Evolutionary conservation across 2,888 invertebrate species (phyloP), one percentile per base, ranked within the genome.

Genomic region (Dolomedes plantarius): DNA sequence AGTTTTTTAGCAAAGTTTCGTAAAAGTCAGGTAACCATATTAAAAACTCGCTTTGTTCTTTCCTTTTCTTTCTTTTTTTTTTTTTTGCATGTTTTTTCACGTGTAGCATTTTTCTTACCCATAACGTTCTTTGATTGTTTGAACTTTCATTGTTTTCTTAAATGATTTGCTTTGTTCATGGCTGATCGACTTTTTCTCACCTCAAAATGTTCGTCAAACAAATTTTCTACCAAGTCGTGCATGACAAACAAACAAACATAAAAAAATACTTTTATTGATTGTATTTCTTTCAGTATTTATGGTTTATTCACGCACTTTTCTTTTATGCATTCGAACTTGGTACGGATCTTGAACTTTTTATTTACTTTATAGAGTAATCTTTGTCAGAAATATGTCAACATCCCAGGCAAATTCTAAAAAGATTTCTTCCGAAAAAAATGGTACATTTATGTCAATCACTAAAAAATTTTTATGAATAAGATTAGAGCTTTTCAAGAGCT

Each of bases 91-190:
- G 56, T 56, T 23, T 23, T 11, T 16, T 23, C 23, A 56, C 23
- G 56, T 23, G 56, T 56, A 23, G n/a, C 19, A 56, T 56, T 23
- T 36, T 36, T 36, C 36, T 5, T 7, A 36, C 36, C 6, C 5
- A 9, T 36, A 9, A 36, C 5, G n/a, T 9, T 9, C 36, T 11
- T 5, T 11, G 56, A 56, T 56, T 56, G 56, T 56, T 56, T 23
- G 11, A 19, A 23, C 19, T 56, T 56, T 23, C 56, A 56, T 56
- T 56, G 56, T 56, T 56, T 56, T 56, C 56, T 23, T 56, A 23
- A 46, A 23, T 56, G 56, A 56, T 56, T 2, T 23, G 5, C 56
- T 56, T 56, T 56, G 23, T 56, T 56, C 56, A 56, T 56, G 56
- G 56, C 23, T 56, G 56, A 56, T 56, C 56, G 23, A 56, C 1